Base-by-base conservation (phyloP, 2,797 vertebrate species). In the Capromys pilorides region DNA sequence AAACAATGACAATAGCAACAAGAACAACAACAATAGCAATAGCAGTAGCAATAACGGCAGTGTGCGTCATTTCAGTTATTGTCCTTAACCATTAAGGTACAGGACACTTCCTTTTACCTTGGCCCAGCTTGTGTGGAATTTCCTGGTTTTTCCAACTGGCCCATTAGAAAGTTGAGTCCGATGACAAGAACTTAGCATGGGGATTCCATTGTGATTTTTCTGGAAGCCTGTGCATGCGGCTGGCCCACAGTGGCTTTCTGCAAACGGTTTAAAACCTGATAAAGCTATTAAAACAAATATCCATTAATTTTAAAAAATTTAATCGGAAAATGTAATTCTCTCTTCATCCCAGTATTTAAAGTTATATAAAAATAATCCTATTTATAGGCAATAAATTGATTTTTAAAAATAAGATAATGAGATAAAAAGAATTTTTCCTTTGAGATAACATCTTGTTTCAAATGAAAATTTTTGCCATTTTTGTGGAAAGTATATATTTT, bases 401-500 rank as follows among this genome's bases (percentile, higher is more conserved):
- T 95, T 94, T 93, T 95, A 88, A 22, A 96, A 97, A 97, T 94
- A 86, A 84, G 93, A 61, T 93, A 69, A 77, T 96, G 88, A 49
- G 26, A 94, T n/a, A 92, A 77, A 79, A 94, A 91, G 87, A 31
- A n/a, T 57, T 82, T 97, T 79, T 97, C 9, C 24, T 92, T 94
- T 85, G 36, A 26, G 11, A 41, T 87, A 90, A 96, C 13, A 0
- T 94, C 95, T 51, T 95, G 67, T 96, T 94, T 94, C 84, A 80
- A 94, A 95, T 97, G 85, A 96, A 90, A 84, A 93, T 26, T 96
- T 36, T 94, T 78, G 4, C 73, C 96, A 31, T 96, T 97, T 96
- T 94, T 92, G 80, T 95, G 93, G 61, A 67, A 64, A 62, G 64
- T 84, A 26, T 82, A 49, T 93, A 91, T 93, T 81, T 10, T 36